Base-by-base conservation (phyloP, 2,113 vertebrate species). In the Megaleporinus macrocephalus region DNA sequence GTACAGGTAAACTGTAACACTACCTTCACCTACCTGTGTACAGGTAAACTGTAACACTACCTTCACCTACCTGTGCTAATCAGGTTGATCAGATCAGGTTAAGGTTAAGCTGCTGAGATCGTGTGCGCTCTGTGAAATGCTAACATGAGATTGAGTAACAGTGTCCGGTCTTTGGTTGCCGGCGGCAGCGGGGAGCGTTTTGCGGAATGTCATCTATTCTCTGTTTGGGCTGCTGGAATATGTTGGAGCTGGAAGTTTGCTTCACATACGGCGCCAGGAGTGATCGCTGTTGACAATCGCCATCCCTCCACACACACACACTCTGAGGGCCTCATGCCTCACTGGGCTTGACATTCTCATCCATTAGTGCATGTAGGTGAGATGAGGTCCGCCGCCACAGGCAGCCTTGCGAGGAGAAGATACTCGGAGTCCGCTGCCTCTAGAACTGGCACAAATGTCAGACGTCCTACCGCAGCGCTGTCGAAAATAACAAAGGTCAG, bases 331-430 rank as follows among this genome's bases (percentile, higher is more conserved):
- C 16, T 84, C 49, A 84, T 4, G 63, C 57, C 75, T 84, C 53
- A 62, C 49, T 76, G 73, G 55, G n/a, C 80, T 65, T 84, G 73
- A 81, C 83, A 84, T 77, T 76, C 61, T 79, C 47, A 79, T 79
- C 66, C 70, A 55, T 77, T 84, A 55, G 68, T 73, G 59, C 27
- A 62, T 73, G 80, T 81, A 76, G 69, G 83, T 81, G 83, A 81
- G 74, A 51, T 65, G 73, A 57, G 69, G 51, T 53, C n/a, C 73
- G 11, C 16, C 71, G 78, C 83, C 78, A 77, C 49, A 30, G 70
- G 51, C 75, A 80, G 66, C 57, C 59, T 47, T 26, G 33, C 33
- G 80, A 77, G 55, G 41, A 57, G 73, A 69, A 76, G 69, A 24
- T 62, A 30, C 51, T 76, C 61, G 2, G 9, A 24, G 29, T 68